These are phyloP conservation scores for Urocolius indicus DNA, from an alignment of 2,113 vertebrate species.

Conservation along the genomic window DNA sequence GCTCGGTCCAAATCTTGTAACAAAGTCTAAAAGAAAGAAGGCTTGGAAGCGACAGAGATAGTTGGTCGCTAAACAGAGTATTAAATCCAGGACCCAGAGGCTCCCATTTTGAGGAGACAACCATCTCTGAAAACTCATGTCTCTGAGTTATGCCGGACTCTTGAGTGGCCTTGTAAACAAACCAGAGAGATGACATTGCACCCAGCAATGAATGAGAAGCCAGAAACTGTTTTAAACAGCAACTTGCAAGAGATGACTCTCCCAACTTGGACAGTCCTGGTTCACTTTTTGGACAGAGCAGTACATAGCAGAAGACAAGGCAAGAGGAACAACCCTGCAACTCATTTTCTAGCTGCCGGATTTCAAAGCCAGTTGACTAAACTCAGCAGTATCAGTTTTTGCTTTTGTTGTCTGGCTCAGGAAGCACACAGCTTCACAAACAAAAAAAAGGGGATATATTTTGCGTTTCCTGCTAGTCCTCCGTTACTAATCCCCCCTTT, in stretches of 20 bases:
- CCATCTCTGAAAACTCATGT: neutral
- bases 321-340: neutral
- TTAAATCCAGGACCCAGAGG: neutral
- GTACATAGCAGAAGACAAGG: neutral
- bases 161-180: neutral
- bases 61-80: neutral
- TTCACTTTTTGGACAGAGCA: neutral
- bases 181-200: neutral
- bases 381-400: neutral
- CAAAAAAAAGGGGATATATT: neutral
- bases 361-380: neutral
- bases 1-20: neutral
- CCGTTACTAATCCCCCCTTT: fast-evolving
- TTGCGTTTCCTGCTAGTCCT: neutral
- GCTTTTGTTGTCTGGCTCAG: neutral
- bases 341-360: neutral
- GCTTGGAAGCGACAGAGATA: neutral
- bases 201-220: neutral
- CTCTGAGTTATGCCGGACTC: neutral
- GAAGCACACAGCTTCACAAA: neutral
- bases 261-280: neutral
- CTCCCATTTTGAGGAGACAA: neutral
- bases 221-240: neutral
- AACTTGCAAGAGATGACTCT: neutral
- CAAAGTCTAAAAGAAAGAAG: neutral